Evolutionary conservation across 2,797 vertebrate genomes (phyloP).

Genomic region (Anas flavirostris): DNA sequence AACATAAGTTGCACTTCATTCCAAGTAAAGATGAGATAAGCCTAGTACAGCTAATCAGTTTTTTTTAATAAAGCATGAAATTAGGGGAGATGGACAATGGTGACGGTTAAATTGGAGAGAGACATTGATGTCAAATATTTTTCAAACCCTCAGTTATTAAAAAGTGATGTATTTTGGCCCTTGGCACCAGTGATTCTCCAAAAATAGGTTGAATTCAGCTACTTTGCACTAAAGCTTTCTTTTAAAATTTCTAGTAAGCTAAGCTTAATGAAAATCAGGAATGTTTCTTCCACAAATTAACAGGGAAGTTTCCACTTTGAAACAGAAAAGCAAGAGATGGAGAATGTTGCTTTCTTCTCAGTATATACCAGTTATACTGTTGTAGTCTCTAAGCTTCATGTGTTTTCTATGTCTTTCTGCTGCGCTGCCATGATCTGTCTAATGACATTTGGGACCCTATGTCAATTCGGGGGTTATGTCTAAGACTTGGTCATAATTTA

Average conservation of each 20-base stretch:
- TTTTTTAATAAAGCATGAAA: constrained; percentile 2
- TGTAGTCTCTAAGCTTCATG: not conserved
- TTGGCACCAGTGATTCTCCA: not conserved
- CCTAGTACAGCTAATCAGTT: not conserved
- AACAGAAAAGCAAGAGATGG: not conserved
- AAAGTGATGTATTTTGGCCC: not conserved
- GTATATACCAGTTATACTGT: not conserved
- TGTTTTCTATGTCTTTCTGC: not conserved
- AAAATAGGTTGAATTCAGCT: not conserved
- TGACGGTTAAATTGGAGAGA: not conserved
- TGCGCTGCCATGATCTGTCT: not conserved
- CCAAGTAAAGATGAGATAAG: not conserved
- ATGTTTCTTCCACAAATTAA: not conserved
- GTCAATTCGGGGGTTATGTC: not conserved
- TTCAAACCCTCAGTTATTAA: not conserved
- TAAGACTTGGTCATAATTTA: constrained; percentile 11
- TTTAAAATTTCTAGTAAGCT: not conserved
- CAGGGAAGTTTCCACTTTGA: not conserved
- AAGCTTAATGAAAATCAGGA: not conserved
- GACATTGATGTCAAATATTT: not conserved
- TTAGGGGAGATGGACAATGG: not conserved
- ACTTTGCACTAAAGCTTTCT: not conserved
- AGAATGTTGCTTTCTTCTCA: not conserved
- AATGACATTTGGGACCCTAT: not conserved
- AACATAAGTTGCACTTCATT: not conserved